Evolutionary conservation across 2,888 invertebrate species (phyloP).

Genomic region (Lypha dubia): DNA sequence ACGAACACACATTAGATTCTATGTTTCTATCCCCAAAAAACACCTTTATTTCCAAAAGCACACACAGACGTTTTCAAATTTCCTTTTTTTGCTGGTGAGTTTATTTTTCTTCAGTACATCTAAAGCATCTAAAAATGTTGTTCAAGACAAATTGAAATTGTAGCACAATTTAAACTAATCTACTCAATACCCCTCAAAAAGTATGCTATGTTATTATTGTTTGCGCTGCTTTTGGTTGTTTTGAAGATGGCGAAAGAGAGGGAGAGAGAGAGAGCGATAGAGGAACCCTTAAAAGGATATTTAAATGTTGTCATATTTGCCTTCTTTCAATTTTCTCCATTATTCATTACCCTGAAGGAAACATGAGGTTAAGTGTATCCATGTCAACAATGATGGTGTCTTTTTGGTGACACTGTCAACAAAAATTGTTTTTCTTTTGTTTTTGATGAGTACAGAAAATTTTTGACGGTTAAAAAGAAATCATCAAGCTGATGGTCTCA

Average conservation of each 20-base stretch:
- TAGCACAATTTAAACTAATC: slow-evolving; percentile 39
- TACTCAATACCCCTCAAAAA: background rate
- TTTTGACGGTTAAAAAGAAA: too few species aligned
- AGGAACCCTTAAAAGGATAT: background rate
- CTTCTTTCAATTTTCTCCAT: background rate
- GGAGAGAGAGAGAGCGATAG: too few species aligned
- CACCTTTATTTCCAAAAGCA: background rate
- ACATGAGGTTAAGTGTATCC: too few species aligned
- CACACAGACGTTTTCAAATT: background rate
- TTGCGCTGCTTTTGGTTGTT: background rate
- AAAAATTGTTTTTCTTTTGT: background rate
- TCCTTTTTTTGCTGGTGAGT: background rate
- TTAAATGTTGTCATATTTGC: background rate
- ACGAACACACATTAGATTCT: slow-evolving; percentile 6
- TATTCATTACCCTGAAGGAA: background rate
- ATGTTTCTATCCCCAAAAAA: background rate
- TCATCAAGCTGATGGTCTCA: too few species aligned
- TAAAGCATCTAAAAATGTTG: slow-evolving; percentile 29
- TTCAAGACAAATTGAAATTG: slow-evolving; percentile 61
- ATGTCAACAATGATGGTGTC: too few species aligned
- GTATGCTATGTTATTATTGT: background rate
- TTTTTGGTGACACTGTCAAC: too few species aligned
- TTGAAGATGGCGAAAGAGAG: too few species aligned
- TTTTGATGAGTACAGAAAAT: background rate
- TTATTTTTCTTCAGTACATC: slow-evolving; percentile 36